These are phyloP conservation scores for Probosciger aterrimus DNA, from an alignment of 2,113 vertebrate genomes.

Conservation along the genomic window DNA sequence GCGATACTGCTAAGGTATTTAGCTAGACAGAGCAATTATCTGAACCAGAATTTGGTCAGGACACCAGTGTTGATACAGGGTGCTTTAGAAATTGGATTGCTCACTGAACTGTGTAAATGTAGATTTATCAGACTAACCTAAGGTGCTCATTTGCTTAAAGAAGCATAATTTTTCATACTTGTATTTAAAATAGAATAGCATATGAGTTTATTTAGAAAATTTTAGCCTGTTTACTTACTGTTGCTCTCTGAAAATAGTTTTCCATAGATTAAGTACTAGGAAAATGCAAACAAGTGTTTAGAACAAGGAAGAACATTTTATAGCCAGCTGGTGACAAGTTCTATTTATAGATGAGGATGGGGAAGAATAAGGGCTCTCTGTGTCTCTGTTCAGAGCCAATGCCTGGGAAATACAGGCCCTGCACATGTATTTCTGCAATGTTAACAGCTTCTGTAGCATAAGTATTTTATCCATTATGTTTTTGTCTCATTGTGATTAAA, in stretches of 20 bases:
- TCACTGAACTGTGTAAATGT: slow-evolving; percentile 6
- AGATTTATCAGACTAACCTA: slow-evolving; percentile 32
- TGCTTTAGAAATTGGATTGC: slow-evolving; percentile 46
- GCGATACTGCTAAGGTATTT: background rate
- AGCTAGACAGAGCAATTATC: slow-evolving; percentile 28
- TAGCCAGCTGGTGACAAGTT: background rate
- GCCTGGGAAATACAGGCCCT: background rate
- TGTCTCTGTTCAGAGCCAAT: background rate
- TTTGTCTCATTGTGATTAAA: background rate
- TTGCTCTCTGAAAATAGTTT: background rate
- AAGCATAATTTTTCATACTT: slow-evolving; percentile 14
- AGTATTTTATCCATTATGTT: background rate
- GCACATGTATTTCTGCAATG: background rate
- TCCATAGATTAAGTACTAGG: background rate
- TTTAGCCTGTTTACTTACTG: background rate
- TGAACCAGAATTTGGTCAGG: slow-evolving; percentile 26
- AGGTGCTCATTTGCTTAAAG: slow-evolving; percentile 41
- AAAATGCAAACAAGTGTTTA: background rate
- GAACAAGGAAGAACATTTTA: background rate
- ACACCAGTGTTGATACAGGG: background rate
- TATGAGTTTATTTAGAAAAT: background rate
- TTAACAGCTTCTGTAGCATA: background rate
- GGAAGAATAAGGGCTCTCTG: background rate
- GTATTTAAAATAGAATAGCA: background rate
- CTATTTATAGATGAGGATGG: background rate